These are phyloP conservation scores for Erythrocercus mccallii DNA, from an alignment of 2,113 vertebrate genomes.

Conservation along the genomic window DNA sequence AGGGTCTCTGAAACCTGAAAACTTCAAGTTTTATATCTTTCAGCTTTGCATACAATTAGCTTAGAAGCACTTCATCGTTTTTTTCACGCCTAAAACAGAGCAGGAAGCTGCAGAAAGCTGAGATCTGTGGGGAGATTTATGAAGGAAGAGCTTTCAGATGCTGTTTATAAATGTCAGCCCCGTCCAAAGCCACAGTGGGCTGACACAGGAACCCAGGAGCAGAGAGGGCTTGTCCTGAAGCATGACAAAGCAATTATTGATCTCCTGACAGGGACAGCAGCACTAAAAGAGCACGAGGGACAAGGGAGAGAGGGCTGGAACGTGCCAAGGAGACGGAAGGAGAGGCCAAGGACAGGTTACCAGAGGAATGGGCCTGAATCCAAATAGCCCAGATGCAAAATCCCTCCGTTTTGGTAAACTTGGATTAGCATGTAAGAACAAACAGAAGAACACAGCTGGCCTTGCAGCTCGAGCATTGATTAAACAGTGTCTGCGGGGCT, in stretches of 20 bases:
- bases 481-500: constrained; percentile 56
- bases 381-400: constrained; percentile 58
- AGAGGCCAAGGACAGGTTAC: constrained; percentile 65
- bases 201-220: background rate
- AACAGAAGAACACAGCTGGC: constrained; percentile 62
- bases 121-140: background rate
- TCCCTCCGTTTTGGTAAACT: constrained; percentile 58
- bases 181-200: background rate
- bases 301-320: background rate
- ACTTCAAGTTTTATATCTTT: background rate
- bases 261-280: background rate
- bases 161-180: background rate
- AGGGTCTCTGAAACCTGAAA: background rate
- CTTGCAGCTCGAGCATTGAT: constrained; percentile 41
- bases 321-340: background rate
- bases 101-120: background rate
- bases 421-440: constrained; percentile 66
- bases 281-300: background rate
- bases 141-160: background rate
- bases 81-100: background rate
- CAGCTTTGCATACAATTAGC: background rate
- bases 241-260: constrained; percentile 46
- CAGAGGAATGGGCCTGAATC: background rate
- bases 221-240: background rate
- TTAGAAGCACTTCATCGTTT: background rate